Evolutionary conservation across 2,113 vertebrate species (phyloP), one percentile per base, ranked within the genome.

Genomic region (Notiomystis cincta): DNA sequence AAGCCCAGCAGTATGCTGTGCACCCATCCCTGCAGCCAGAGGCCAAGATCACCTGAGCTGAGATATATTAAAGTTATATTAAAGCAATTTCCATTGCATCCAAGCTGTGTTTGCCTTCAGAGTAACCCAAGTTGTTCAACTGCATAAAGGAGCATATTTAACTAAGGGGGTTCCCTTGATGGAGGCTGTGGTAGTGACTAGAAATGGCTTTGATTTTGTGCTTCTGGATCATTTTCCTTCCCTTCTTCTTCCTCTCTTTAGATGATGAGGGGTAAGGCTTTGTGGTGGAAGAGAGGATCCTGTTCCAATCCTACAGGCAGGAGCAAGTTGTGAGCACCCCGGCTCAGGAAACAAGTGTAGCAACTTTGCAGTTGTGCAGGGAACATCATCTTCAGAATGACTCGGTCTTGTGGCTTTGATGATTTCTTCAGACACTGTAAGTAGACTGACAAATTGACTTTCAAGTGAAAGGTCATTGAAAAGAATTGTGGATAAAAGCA

Each of bases 391-490:
- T 38, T 57, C 93, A 95, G 93, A 96, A 84, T 33, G 45, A 90
- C 95, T 95, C 71, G 18, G 66, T 95, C 82, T 92, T 94, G 72
- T 48, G n/a, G 91, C 97, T 98, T 97, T 98, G 98, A 97, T 97
- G 96, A 89, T 97, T 98, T 98, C 98, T 96, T 98, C 97, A 98
- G 97, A 97, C 94, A 69, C 90, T 80, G 33, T 73, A 97, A 96
- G 97, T 70, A 97, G 97, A 98, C 97, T 98, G 98, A 98, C 97
- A 98, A 98, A 98, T 97, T 90, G 98, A 97, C 97, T 98, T 97
- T 95, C 97, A 95, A 98, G 97, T 82, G 97, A 98, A 98, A 98
- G 98, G 97, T 98, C 97, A 98, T 91, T 80, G 87, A 87, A 33
- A 95, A 97, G 96, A 85, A 90, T 65, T 71, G 70, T 19, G 90